phyloP scores from a whole-genome alignment of 2,888 invertebrate genomes.

The Sinohyriopsis cumingii region DNA sequence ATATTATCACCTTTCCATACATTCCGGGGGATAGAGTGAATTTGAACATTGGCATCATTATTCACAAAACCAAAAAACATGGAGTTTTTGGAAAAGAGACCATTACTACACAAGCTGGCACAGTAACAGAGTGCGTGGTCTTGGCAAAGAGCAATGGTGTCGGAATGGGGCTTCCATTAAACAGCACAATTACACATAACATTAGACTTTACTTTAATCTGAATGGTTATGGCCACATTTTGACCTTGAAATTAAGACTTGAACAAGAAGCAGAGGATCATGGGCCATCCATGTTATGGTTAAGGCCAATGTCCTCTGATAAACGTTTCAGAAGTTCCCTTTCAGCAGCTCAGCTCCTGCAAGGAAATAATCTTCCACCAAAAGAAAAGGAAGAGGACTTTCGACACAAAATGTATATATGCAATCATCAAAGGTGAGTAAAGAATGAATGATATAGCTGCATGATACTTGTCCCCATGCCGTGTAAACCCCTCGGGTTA shows the following conservation, averaged over 20 bases:
- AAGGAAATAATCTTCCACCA: slow-evolving; percentile 37
- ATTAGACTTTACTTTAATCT: slow-evolving; percentile 46
- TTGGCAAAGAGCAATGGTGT: slow-evolving; percentile 46
- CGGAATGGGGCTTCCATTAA: slow-evolving; percentile 45
- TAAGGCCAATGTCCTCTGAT: slow-evolving; percentile 41
- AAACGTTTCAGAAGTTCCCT: slow-evolving; percentile 40
- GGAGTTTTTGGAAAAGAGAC: slow-evolving; percentile 48
- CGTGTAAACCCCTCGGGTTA: too few species aligned
- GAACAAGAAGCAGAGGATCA: slow-evolving; percentile 39
- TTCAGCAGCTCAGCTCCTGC: slow-evolving; percentile 35
- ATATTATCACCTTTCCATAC: slow-evolving; percentile 43
- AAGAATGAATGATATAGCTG: background rate
- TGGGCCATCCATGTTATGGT: slow-evolving; percentile 47
- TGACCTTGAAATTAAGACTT: slow-evolving; percentile 43
- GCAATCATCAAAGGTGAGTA: slow-evolving; percentile 45
- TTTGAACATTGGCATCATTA: slow-evolving; percentile 49
- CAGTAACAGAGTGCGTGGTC: slow-evolving; percentile 51
- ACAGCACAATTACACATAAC: slow-evolving; percentile 37
- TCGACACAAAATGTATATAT: slow-evolving; percentile 38
- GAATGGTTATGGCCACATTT: slow-evolving; percentile 45
- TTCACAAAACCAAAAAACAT: slow-evolving; percentile 48
- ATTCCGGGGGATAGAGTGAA: slow-evolving; percentile 49
- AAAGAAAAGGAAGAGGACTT: slow-evolving; percentile 40
- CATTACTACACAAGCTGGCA: slow-evolving; percentile 43
- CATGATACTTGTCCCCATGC: too few species aligned